Conservation (phyloP, 2,797 vertebrate genomes). For the Neosilurus hyrtlii region DNA sequence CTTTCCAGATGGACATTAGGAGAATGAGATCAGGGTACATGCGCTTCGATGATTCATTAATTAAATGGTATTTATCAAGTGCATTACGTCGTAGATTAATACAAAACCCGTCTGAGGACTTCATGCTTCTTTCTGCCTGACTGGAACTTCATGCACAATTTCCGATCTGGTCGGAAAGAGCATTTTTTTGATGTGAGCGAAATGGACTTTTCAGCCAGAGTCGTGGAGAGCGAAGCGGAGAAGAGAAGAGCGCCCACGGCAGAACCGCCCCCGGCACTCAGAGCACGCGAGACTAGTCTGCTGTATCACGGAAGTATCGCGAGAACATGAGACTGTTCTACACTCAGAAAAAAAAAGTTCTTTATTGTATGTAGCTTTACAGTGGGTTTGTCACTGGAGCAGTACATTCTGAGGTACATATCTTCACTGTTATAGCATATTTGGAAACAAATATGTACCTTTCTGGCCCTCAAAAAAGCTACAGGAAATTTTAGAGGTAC, state of each 20-base stretch:
- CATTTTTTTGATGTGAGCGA: constrained; percentile 40
- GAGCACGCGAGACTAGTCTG: constrained; percentile 49
- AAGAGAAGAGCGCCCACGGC: neutral
- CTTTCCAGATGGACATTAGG: neutral
- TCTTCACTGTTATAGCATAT: too few relatives aligned
- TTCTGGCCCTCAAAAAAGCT: too few relatives aligned
- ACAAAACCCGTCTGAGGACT: neutral
- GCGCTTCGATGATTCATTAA: neutral
- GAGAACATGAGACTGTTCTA: neutral
- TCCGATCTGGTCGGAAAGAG: neutral
- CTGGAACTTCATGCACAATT: neutral
- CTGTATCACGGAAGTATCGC: neutral
- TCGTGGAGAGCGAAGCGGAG: constrained; percentile 16
- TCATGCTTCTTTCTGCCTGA: neutral
- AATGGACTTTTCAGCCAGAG: constrained; percentile 42
- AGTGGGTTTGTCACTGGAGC: too few relatives aligned
- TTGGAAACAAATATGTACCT: too few relatives aligned
- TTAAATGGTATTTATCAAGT: neutral
- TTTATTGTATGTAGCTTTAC: too few relatives aligned
- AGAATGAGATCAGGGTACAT: neutral
- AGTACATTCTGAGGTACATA: too few relatives aligned
- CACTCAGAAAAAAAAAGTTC: too few relatives aligned
- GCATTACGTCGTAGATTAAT: neutral
- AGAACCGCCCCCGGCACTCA: constrained; percentile 63
- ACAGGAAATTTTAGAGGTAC: too few relatives aligned